These are phyloP conservation scores for Mycteria americana DNA, from an alignment of 2,797 vertebrate species.

Conservation along the genomic window DNA sequence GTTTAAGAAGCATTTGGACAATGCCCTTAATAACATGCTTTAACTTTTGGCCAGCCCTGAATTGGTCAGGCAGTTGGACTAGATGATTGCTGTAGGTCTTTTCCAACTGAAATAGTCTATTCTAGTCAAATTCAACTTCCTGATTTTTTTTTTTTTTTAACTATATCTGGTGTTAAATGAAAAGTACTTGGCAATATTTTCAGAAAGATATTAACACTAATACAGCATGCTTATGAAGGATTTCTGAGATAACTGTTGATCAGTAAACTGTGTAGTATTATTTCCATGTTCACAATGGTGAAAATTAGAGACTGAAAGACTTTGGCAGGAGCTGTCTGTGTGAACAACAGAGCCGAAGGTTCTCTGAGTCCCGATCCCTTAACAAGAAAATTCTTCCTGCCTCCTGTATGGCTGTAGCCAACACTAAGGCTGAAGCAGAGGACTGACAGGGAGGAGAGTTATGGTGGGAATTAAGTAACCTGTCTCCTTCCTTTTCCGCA, in stretches of 20 bases:
- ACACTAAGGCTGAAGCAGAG: not conserved
- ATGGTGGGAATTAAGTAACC: not conserved
- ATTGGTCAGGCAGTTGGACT: not conserved
- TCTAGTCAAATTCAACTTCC: not conserved
- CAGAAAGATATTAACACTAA: not conserved
- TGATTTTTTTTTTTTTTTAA: not conserved
- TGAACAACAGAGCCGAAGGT: rapidly evolving
- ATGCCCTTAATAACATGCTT: not conserved
- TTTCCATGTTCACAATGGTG: not conserved
- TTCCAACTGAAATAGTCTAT: not conserved
- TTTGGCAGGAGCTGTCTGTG: not conserved
- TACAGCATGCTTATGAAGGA: not conserved
- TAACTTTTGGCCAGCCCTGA: not conserved
- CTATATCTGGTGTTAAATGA: not conserved
- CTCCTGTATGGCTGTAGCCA: not conserved
- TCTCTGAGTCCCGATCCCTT: not conserved
- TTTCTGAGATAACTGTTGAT: not conserved
- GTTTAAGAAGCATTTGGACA: not conserved
- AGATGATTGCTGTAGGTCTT: not conserved
- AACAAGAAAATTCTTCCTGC: not conserved
- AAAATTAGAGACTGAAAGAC: not conserved
- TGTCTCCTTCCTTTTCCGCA: not conserved
- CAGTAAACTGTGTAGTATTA: not conserved
- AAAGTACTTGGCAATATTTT: not conserved
- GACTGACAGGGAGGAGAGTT: not conserved